These are phyloP conservation scores for Setophaga petechia DNA, from an alignment of 2,113 vertebrate genomes.

Conservation along the genomic window DNA sequence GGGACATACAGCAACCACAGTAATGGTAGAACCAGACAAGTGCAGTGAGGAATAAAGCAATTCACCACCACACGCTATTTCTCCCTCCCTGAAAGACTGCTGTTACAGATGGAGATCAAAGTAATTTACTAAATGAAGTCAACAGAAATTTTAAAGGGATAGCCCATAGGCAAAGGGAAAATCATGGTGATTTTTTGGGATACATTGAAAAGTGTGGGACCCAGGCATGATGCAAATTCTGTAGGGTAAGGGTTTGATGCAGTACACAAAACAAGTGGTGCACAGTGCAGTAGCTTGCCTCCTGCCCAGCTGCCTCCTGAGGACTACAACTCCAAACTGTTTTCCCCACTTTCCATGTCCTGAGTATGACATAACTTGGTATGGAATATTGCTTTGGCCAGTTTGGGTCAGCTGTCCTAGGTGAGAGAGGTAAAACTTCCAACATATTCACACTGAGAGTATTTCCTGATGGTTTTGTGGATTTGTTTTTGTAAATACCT, in stretches of 20 bases:
- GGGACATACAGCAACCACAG: not conserved
- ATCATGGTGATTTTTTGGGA: fast-evolving
- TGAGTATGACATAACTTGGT: not conserved
- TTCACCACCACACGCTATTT: not conserved
- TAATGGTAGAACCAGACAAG: not conserved
- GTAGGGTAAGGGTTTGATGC: not conserved
- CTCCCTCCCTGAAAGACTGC: not conserved
- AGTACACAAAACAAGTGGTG: not conserved
- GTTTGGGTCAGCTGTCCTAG: not conserved
- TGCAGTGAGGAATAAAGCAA: not conserved
- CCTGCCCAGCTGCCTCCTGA: not conserved
- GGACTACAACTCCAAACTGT: too few relatives aligned
- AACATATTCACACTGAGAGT: not conserved
- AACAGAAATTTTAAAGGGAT: not conserved
- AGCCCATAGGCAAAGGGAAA: not conserved
- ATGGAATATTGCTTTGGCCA: fast-evolving
- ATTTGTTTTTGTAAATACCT: not conserved
- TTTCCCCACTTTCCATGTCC: not conserved
- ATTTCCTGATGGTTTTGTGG: not conserved
- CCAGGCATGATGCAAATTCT: not conserved
- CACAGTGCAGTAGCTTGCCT: not conserved
- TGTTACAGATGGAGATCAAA: not conserved
- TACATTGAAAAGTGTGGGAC: not conserved
- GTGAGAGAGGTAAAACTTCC: not conserved
- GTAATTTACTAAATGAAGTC: not conserved